These are phyloP conservation scores for Porites cylindrica DNA, from an alignment of 92 coral and sea anemone genomes.

Conservation along the genomic window DNA sequence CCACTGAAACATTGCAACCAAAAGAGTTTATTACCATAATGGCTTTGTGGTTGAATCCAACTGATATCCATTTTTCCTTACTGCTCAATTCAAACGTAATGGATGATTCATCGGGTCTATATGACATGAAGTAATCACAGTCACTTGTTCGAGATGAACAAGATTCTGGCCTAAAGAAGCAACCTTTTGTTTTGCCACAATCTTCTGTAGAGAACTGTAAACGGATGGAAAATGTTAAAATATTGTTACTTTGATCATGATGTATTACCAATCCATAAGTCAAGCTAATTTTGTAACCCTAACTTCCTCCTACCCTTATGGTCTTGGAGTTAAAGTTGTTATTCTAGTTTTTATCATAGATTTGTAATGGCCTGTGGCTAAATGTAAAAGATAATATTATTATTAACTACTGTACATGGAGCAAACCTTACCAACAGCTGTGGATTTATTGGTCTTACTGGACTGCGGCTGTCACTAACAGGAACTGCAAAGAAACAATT, in stretches of 20 bases:
- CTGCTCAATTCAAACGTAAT: conserved; percentile 75
- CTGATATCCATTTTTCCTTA: conserved; percentile 69
- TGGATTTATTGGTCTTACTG: not conserved
- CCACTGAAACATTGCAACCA: too few relatives aligned
- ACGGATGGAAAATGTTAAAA: not conserved
- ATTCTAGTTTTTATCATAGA: too few relatives aligned
- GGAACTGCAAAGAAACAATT: not conserved
- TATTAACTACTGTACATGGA: too few relatives aligned
- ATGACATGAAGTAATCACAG: conserved; percentile 76
- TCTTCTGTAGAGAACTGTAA: conserved; percentile 32
- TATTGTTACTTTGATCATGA: not conserved
- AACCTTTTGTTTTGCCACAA: conserved; percentile 55
- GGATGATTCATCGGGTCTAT: conserved; percentile 49
- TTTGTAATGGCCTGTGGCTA: not conserved
- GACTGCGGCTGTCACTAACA: not conserved
- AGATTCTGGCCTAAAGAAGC: conserved; percentile 56
- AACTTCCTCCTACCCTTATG: too few relatives aligned
- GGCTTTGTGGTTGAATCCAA: conserved; percentile 72
- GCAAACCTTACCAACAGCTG: not conserved
- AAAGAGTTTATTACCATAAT: conserved; percentile 56
- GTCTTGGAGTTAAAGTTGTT: too few relatives aligned
- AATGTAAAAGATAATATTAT: too few relatives aligned
- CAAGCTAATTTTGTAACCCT: not conserved
- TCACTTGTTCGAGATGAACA: conserved; percentile 50
- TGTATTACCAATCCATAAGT: not conserved